Base-by-base conservation (phyloP, 2,113 vertebrate genomes). In the Rhinoderma darwinii region DNA sequence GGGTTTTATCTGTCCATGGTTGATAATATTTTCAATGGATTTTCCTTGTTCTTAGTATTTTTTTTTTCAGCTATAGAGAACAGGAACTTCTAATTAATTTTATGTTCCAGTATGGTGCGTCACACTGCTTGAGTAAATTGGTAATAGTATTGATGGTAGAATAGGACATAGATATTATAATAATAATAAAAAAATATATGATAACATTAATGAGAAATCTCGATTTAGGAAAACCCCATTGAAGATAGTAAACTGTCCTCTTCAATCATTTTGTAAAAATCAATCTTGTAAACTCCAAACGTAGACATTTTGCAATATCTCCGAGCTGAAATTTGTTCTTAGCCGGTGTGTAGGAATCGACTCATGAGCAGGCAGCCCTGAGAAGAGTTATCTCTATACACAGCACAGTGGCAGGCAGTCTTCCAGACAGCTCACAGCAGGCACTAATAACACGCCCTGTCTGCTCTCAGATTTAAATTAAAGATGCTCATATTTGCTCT, bases 401-500 rank as follows among this genome's bases (percentile, higher is more conserved):
- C 85, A 73, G 47, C 17, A 59, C 35, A 56, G 78, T 74, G 78
- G 66, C 61, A 87, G 85, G 82, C 85, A 87, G 85, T 82, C 77
- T 87, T 59, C n/a, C 85, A 82, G 85, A 87, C 85, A 87, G 66
- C 85, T 73, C 85, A 87, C 85, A 87, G 66, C 85, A 87, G 77
- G 85, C 77, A 87, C 47, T 87, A 80, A 87, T 87, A 81, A 87
- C 68, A 87, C 78, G 63, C 85, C 77, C 85, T 87, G 85, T 87
- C 85, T 87, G 85, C 85, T 87, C 77, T 9, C n/a, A 59, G 50
- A 87, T 82, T 61, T 61, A 82, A 87, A 87, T 87, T 73, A 82
- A 86, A 81, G 59, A 80, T 50, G 44, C 47, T 86, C 77, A 73
- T 86, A 86, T 86, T 73, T n/a, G 43, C 35, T 72, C 63, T n/a